Conservation (phyloP, 1,140 invertebrate genomes). For the Penaeus vannamei region DNA sequence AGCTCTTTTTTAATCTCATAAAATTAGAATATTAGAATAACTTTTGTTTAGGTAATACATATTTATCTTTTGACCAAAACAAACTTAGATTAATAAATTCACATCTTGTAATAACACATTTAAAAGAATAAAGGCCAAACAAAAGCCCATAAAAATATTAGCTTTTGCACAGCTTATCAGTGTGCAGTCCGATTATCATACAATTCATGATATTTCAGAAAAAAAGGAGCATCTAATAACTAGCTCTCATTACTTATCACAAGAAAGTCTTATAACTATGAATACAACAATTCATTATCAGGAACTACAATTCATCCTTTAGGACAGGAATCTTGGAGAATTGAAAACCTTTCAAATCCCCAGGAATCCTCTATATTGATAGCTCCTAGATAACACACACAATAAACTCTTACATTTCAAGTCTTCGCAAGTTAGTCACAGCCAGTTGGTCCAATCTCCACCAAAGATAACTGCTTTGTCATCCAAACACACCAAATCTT, state of each 20-base stretch:
- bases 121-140: slow-evolving; percentile 42
- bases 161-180: slow-evolving; percentile 37
- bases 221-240: slow-evolving; percentile 56
- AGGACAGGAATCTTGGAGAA: slow-evolving; percentile 7
- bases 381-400: slow-evolving; percentile 62
- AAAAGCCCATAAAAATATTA: slow-evolving; percentile 36
- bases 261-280: slow-evolving; percentile 63
- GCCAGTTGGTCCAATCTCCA: slow-evolving; percentile 65
- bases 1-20: too few species aligned
- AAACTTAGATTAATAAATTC: slow-evolving; percentile 53
- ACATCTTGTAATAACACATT: slow-evolving; percentile 49
- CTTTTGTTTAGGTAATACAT: slow-evolving; percentile 12
- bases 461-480: slow-evolving; percentile 62
- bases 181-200: slow-evolving; percentile 50
- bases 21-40: too few species aligned
- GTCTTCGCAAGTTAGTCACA: slow-evolving; percentile 63
- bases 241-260: slow-evolving; percentile 63
- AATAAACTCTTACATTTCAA: slow-evolving; percentile 63
- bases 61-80: slow-evolving; percentile 11
- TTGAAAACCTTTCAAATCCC: slow-evolving; percentile 24
- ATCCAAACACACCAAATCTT: slow-evolving; percentile 66
- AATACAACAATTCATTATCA: slow-evolving; percentile 64
- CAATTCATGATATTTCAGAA: slow-evolving; percentile 20
- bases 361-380: slow-evolving; percentile 44
- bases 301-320: slow-evolving; percentile 59